phyloP scores from a whole-genome alignment of 2,113 vertebrate genomes.

The Cavia aperea region DNA sequence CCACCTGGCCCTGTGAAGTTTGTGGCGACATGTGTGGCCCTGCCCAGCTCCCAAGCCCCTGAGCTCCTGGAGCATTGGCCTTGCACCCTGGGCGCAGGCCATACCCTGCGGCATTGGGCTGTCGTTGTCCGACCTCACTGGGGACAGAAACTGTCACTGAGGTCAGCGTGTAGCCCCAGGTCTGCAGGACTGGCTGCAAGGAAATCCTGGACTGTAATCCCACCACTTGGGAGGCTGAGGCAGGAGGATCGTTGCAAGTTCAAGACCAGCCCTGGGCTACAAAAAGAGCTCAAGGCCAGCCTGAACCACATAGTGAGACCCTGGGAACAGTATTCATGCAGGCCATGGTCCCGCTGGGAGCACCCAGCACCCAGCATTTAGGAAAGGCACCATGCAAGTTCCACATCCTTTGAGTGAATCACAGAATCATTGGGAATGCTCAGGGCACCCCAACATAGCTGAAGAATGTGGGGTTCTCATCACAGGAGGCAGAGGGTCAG shows the following conservation, averaged over 20 bases:
- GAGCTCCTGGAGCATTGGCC: background rate
- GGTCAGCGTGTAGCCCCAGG: background rate
- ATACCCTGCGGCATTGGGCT: fast-evolving
- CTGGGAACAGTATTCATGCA: fast-evolving
- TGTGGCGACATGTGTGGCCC: background rate
- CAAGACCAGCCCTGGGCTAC: too few species aligned
- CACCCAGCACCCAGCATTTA: fast-evolving
- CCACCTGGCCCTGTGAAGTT: background rate
- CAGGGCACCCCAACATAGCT: background rate
- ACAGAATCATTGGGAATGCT: background rate
- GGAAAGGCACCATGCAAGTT: background rate
- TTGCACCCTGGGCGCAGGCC: fast-evolving
- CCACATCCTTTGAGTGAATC: background rate
- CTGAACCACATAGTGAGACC: too few species aligned
- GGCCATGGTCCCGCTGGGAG: fast-evolving
- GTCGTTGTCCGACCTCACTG: fast-evolving
- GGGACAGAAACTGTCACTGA: background rate
- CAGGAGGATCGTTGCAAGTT: too few species aligned
- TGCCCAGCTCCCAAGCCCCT: background rate
- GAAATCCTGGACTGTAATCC: background rate
- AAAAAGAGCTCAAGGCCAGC: too few species aligned
- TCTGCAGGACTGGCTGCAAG: fast-evolving
- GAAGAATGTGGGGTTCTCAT: background rate
- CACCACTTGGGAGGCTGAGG: too few species aligned
- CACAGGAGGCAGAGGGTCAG: background rate